phyloP scores from a whole-genome alignment of 2,888 invertebrate species.

The Adineta ricciae region DNA sequence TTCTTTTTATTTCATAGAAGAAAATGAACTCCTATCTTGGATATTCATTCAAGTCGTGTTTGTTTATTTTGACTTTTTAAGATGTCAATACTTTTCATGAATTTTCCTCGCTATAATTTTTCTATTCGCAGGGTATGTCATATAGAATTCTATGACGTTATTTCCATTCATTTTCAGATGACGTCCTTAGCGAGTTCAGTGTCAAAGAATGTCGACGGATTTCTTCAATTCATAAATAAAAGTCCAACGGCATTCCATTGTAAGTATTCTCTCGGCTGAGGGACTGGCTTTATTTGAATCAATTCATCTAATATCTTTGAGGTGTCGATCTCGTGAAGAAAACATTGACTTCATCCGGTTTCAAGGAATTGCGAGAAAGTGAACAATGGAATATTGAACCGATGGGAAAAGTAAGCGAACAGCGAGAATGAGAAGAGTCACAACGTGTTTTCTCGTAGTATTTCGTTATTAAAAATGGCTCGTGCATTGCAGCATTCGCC shows the following conservation, averaged over 20 bases:
- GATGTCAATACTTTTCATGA: neutral
- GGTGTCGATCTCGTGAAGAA: constrained; percentile 22
- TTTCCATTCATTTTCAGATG: constrained; percentile 7
- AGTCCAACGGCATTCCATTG: constrained; percentile 33
- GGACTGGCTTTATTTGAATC: too few relatives aligned
- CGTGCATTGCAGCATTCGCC: constrained; percentile 53
- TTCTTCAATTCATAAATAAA: constrained; percentile 33
- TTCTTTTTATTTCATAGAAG: neutral
- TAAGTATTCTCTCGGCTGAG: neutral
- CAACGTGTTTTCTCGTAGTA: constrained; percentile 40
- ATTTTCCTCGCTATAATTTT: neutral
- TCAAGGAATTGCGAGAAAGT: constrained; percentile 49
- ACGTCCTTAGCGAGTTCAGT: neutral
- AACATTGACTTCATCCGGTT: constrained; percentile 45
- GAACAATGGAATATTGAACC: constrained; percentile 50
- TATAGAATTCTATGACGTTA: neutral
- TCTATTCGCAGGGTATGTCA: neutral
- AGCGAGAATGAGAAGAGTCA: neutral
- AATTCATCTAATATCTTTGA: neutral
- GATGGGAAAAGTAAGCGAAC: constrained; percentile 41
- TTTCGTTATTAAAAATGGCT: constrained; percentile 51
- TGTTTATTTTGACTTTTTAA: neutral
- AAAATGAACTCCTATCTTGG: neutral
- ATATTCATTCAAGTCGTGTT: neutral
- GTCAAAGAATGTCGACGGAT: constrained; percentile 24